Evolutionary conservation across 2,888 invertebrate genomes (phyloP).

Genomic region (Ichneumon xanthorius): DNA sequence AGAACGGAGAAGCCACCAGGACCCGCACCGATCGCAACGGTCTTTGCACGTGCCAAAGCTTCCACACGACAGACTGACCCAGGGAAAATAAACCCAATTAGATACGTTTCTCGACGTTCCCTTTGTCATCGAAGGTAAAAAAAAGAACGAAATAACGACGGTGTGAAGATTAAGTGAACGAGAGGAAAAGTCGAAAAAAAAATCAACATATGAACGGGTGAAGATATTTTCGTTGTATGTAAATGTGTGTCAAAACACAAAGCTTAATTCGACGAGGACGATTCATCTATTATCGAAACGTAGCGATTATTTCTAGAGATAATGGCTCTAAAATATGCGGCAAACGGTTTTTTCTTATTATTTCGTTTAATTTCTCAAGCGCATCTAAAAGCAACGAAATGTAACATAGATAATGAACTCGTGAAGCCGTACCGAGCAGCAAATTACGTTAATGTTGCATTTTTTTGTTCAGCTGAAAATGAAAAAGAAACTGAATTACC

Average conservation of each 20-base stretch:
- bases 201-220: neutral
- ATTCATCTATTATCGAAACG: neutral
- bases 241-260: neutral
- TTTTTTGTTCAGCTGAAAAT: slow-evolving; percentile 76
- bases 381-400: neutral
- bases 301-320: neutral
- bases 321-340: neutral
- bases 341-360: neutral
- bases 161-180: neutral
- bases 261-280: neutral
- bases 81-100: slow-evolving; percentile 75
- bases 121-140: neutral
- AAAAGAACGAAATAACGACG: slow-evolving; percentile 24
- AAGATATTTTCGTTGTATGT: neutral
- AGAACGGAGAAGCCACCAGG: slow-evolving; percentile 79
- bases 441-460: slow-evolving; percentile 71
- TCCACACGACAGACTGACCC: slow-evolving; percentile 81
- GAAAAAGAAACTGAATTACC: slow-evolving; percentile 64
- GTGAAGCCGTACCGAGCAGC: slow-evolving; percentile 70
- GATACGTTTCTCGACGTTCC: slow-evolving; percentile 24
- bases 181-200: neutral
- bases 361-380: neutral
- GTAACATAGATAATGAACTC: slow-evolving; percentile 9
- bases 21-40: slow-evolving; percentile 79
- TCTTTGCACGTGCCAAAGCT: slow-evolving; percentile 80